phyloP scores from a whole-genome alignment of 2,113 vertebrate species.

The Pollimyrus isidori region DNA sequence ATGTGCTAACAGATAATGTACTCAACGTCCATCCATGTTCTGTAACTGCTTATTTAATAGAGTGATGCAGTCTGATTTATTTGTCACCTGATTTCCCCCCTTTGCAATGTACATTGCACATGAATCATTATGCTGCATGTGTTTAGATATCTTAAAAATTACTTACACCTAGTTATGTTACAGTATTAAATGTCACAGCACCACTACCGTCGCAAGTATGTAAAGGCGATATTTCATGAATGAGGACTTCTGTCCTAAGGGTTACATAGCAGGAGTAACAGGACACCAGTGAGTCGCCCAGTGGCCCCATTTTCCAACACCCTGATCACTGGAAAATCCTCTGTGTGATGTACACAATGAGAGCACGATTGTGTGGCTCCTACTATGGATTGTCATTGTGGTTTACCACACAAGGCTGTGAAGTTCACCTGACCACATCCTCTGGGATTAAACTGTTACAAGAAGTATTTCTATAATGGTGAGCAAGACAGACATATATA shows the following conservation, averaged over 20 bases:
- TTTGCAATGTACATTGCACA: background rate
- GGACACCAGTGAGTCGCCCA: background rate
- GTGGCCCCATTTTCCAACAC: background rate
- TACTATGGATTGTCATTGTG: background rate
- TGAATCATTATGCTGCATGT: background rate
- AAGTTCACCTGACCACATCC: background rate
- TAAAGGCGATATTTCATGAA: background rate
- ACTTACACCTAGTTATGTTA: background rate
- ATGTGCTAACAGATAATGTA: background rate
- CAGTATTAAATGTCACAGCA: background rate
- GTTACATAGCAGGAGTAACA: background rate
- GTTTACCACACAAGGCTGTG: background rate
- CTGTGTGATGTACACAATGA: background rate
- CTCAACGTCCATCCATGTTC: background rate
- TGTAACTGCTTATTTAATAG: background rate
- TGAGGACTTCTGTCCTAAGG: background rate
- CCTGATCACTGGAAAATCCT: slow-evolving; percentile 5
- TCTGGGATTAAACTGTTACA: background rate
- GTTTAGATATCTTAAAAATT: background rate
- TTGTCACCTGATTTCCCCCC: background rate
- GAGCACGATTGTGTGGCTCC: background rate
- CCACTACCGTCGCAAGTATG: background rate
- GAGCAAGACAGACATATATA: background rate
- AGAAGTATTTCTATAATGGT: background rate
- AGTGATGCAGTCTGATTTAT: background rate